phyloP scores from a whole-genome alignment of 2,113 vertebrate genomes.

The Eira barbara region DNA sequence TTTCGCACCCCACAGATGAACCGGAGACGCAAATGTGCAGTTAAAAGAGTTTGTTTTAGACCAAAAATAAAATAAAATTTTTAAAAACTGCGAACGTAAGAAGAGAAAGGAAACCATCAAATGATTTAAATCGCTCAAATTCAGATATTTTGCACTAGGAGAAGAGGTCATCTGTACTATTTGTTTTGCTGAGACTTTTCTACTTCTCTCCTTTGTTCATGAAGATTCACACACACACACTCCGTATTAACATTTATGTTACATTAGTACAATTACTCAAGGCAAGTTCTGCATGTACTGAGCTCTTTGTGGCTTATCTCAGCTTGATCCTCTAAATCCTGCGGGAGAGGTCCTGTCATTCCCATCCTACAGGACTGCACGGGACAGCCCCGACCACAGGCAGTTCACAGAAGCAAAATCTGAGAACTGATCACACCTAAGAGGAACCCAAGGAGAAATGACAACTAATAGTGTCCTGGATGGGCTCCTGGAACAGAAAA shows the following conservation, averaged over 20 bases:
- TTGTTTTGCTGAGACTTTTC: not conserved
- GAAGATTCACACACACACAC: not conserved
- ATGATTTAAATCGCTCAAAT: not conserved
- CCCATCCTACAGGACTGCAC: no score
- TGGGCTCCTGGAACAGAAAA: not conserved
- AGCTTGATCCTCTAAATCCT: not conserved
- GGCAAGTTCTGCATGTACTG: not conserved
- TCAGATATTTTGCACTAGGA: not conserved
- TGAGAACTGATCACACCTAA: not conserved
- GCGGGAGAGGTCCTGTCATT: no score
- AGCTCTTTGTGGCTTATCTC: not conserved
- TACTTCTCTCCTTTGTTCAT: not conserved
- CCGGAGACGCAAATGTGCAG: not conserved
- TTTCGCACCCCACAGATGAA: not conserved
- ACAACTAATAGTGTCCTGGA: not conserved
- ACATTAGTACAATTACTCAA: not conserved
- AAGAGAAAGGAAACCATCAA: not conserved
- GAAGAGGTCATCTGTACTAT: no score
- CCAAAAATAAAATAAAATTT: not conserved
- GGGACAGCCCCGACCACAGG: not conserved
- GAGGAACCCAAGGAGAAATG: not conserved
- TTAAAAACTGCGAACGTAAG: not conserved
- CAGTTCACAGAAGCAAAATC: not conserved
- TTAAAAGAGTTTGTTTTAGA: slow-evolving; percentile 59
- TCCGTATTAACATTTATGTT: not conserved